Base-by-base conservation (phyloP, 2,113 vertebrate genomes). In the Nerophis lumbriciformis region DNA sequence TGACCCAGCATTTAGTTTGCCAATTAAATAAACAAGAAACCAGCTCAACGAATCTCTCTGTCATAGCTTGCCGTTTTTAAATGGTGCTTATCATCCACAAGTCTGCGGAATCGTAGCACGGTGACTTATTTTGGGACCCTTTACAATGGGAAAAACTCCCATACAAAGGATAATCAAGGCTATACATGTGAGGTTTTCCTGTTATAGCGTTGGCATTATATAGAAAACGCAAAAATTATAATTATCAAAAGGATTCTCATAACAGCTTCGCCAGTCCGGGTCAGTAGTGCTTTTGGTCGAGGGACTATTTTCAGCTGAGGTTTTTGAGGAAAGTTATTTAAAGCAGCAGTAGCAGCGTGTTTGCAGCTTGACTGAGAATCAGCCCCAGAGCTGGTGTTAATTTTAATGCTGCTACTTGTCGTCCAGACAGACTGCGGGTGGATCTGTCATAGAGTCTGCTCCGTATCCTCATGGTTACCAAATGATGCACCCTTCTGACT, bases 291-390 rank as follows among this genome's bases (percentile, higher is more conserved):
- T 36, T 37, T 54, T 54, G 35, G 53, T 37, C 28, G 12, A 7
- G 53, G 21, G 35, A 14, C 53, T 54, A 54, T 54, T 54, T 54
- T 54, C 35, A 54, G 53, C 12, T 4, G 13, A 54, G 35, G 35
- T 37, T 54, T 54, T 54, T 35, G 15, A 36, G 53, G 12, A 35
- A 53, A 54, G 53, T 37, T 37, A 54, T 54, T 54, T 54, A 36
- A 6, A 37, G 53, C 53, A 37, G 53, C 53, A 37, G 52, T 4
- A 44, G 42, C 13, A 37, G 28, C 28, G 7, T 54, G 53, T 54
- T 54, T 54, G 53, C 53, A 54, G 35, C 53, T 54, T 54, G 53
- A 54, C 53, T 37, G 35, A 54, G 53, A 54, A 54, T 54, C 53
- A 37, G 36, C 53, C 15, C 35, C 53, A 8, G 28, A 38, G 14